A percentile compares a stretch with the other conserved stretches of the same genome.
These are phyloP conservation scores for Ptyas mucosa DNA, from an alignment of 2,113 vertebrate genomes.

Conservation along the genomic window DNA sequence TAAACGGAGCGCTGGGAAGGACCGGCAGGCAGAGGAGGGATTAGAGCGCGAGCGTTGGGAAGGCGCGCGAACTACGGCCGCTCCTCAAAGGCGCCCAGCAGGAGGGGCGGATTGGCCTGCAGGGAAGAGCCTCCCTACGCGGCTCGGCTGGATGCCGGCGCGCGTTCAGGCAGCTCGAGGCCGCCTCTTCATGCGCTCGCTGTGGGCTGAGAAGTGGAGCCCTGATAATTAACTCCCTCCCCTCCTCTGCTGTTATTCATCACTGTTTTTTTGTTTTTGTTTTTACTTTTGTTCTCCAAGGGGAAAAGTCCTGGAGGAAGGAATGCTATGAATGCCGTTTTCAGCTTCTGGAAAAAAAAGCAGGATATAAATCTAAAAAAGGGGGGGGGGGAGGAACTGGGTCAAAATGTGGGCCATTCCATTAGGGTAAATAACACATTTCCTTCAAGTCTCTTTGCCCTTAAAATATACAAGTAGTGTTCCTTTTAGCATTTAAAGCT, in stretches of 20 bases:
- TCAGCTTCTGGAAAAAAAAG: neutral
- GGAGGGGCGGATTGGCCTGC: neutral
- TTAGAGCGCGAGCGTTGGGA: neutral
- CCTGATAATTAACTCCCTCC: too few species aligned
- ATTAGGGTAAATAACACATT: neutral
- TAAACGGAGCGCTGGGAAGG: neutral
- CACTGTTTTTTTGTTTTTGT: neutral
- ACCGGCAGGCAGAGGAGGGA: neutral
- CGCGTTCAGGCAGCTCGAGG: neutral
- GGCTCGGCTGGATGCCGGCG: constrained; percentile 5
- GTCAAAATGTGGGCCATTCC: neutral
- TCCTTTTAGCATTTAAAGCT: neutral
- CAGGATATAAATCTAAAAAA: neutral
- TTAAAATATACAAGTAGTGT: neutral
- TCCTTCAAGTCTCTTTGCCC: neutral
- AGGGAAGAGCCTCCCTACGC: neutral
- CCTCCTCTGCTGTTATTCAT: neutral
- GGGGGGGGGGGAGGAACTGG: too few species aligned
- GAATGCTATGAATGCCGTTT: neutral
- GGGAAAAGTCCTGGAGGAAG: neutral
- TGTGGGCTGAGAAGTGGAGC: neutral
- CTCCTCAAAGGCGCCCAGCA: neutral
- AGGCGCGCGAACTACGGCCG: neutral
- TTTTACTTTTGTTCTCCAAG: neutral
- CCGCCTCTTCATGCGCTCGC: neutral